Base-by-base conservation (phyloP, 2,888 invertebrate genomes). In the Clitarchus hookeri region DNA sequence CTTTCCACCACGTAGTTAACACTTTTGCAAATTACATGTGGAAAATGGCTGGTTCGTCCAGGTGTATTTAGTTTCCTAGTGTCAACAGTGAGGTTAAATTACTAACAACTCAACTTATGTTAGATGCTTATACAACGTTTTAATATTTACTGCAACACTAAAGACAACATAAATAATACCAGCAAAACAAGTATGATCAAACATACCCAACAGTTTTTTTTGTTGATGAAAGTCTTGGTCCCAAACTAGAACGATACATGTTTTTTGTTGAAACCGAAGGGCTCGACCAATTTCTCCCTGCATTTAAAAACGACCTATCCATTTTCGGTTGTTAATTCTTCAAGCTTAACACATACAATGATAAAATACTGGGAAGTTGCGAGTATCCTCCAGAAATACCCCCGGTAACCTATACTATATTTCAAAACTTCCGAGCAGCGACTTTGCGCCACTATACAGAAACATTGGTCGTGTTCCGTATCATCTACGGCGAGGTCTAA, bases 21-120 rank as follows among this genome's bases (percentile, higher is more conserved):
- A 0, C 96, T 95, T 89, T 96, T 95, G 89, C 95, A 94, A 82
- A 97, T 94, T 12, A 97, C 93, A 91, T 97, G 95, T 26, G 96
- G 94, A 0, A 95, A 94, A 89, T 95, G 95, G 87, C 93, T 94
- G 0, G 95, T 94, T 87, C 94, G 93, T 44, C 93, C 94, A 0
- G 95, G 94, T 0, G 93, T 89, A 89, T 94, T 94, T 82, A 93
- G 91, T 83, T 93, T 92, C 65, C 93, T 93, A 88, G 91, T 23
- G 48, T 11, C 11, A 65, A 65, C 65, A 65, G n/a, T 65, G 65
- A 65, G 65, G 65, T 65, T 65, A 65, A 9, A 19, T 65, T 65
- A 23, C 16, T 11, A 48, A 48, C 11, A 65, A 65, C 16, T 65
- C 65, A 65, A 0, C 65, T n/a, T 13, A 11, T 13, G 11, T 16